phyloP scores from a whole-genome alignment of 1,140 invertebrate species.

The Parapsyche elsis region DNA sequence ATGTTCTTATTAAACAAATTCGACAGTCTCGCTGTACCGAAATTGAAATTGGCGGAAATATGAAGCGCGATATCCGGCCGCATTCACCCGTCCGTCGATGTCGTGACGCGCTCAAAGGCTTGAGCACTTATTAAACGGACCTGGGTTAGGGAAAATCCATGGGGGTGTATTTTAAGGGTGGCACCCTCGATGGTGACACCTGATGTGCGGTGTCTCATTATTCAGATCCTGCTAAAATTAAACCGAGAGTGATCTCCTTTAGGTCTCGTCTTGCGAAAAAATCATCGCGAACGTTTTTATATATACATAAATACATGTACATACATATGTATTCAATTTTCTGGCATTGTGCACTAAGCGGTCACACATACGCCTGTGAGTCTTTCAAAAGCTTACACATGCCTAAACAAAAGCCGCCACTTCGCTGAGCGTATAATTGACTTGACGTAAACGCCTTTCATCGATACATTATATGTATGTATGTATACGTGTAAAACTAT shows the following conservation, averaged over 20 bases:
- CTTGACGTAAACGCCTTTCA: slow-evolving; percentile 35
- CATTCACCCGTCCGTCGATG: slow-evolving; percentile 5
- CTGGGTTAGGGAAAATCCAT: neutral
- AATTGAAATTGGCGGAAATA: slow-evolving; percentile 30
- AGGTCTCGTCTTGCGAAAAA: too few species aligned
- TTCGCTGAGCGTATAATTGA: slow-evolving; percentile 50
- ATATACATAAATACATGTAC: slow-evolving; percentile 9
- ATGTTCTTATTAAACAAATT: slow-evolving; percentile 13
- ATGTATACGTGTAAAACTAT: neutral
- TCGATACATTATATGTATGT: slow-evolving; percentile 13
- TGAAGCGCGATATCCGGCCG: slow-evolving; percentile 26
- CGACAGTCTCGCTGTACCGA: neutral
- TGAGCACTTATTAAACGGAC: neutral
- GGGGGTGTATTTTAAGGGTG: neutral
- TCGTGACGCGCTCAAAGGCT: neutral
- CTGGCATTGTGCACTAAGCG: slow-evolving; percentile 39
- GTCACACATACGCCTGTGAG: slow-evolving; percentile 17
- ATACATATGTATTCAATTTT: slow-evolving; percentile 45
- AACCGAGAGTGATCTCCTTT: too few species aligned
- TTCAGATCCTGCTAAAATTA: too few species aligned
- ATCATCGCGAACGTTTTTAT: neutral
- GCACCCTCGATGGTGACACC: too few species aligned
- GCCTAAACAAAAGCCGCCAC: slow-evolving; percentile 45
- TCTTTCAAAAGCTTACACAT: slow-evolving; percentile 39
- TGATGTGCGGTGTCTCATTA: too few species aligned